Evolutionary conservation across 2,888 invertebrate genomes (phyloP).

Genomic region (Drosophila picticornis): DNA sequence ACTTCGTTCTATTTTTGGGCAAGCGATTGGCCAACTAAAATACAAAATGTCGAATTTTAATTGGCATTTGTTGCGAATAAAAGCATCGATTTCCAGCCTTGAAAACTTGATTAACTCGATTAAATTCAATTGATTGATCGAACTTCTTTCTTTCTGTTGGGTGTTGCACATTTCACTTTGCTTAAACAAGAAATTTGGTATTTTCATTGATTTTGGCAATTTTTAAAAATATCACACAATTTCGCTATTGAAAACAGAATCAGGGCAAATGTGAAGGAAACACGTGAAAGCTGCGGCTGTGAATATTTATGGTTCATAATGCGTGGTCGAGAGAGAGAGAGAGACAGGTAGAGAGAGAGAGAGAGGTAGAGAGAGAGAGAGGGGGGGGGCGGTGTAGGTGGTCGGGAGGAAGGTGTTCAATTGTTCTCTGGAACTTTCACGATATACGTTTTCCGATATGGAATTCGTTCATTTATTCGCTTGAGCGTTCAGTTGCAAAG

Average conservation of each 20-base stretch:
- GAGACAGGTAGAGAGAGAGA: no score
- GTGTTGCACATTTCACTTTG: neutral
- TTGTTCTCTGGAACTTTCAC: neutral
- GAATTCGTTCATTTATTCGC: slow-evolving; percentile 28
- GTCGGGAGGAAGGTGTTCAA: neutral
- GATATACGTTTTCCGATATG: neutral
- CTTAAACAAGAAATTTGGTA: no score
- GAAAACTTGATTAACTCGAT: neutral
- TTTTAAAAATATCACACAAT: neutral
- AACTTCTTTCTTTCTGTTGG: neutral
- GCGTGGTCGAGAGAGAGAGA: no score
- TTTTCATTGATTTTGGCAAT: neutral
- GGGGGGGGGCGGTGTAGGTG: neutral
- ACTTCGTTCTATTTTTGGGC: neutral
- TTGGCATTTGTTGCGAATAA: neutral
- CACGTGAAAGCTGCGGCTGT: neutral
- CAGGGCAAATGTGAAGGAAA: neutral
- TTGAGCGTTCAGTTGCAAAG: slow-evolving; percentile 26
- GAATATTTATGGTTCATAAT: neutral
- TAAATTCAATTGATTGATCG: neutral
- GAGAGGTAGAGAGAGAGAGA: no score
- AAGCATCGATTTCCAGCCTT: neutral
- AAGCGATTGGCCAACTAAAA: neutral
- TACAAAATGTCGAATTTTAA: neutral
- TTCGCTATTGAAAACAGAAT: neutral